These are phyloP conservation scores for Plectus sambesii DNA, from an alignment of 1,140 invertebrate species.

Conservation along the genomic window DNA sequence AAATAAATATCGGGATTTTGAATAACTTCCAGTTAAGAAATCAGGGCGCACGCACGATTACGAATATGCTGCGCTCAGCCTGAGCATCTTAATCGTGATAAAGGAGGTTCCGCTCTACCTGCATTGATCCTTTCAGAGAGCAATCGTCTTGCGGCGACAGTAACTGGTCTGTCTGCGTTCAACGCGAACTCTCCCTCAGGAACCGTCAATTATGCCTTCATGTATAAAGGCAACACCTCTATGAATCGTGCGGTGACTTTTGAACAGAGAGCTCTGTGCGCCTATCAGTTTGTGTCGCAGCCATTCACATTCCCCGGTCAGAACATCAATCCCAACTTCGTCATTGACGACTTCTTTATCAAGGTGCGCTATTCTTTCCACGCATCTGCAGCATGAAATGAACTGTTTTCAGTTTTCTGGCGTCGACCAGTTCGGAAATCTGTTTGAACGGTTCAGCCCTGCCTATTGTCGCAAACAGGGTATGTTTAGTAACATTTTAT, in stretches of 20 bases:
- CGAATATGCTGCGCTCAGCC: too few species aligned
- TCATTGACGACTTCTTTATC: too few species aligned
- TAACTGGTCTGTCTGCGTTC: slow-evolving; percentile 14
- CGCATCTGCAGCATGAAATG: too few species aligned
- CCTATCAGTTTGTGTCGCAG: slow-evolving; percentile 23
- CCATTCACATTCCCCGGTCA: slow-evolving; percentile 23
- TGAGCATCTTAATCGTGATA: too few species aligned
- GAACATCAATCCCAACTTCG: too few species aligned
- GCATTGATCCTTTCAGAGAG: slow-evolving; percentile 9
- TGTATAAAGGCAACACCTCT: slow-evolving; percentile 8
- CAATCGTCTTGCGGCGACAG: slow-evolving; percentile 20
- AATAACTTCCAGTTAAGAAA: too few species aligned
- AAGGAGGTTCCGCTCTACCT: too few species aligned
- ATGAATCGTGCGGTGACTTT: slow-evolving; percentile 7
- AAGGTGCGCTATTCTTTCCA: too few species aligned
- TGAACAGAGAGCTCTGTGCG: slow-evolving; percentile 10
- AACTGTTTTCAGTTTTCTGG: slow-evolving; percentile 21
- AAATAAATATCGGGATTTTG: too few species aligned
- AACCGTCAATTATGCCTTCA: slow-evolving; percentile 24
- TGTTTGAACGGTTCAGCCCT: slow-evolving; percentile 23
- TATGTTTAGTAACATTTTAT: too few species aligned
- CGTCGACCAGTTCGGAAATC: slow-evolving; percentile 27
- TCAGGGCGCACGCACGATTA: too few species aligned
- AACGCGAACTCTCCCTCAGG: slow-evolving; percentile 23
- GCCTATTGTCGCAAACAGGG: slow-evolving; percentile 14